Conservation (phyloP, 2,888 invertebrate genomes). For the Apamea anceps region DNA sequence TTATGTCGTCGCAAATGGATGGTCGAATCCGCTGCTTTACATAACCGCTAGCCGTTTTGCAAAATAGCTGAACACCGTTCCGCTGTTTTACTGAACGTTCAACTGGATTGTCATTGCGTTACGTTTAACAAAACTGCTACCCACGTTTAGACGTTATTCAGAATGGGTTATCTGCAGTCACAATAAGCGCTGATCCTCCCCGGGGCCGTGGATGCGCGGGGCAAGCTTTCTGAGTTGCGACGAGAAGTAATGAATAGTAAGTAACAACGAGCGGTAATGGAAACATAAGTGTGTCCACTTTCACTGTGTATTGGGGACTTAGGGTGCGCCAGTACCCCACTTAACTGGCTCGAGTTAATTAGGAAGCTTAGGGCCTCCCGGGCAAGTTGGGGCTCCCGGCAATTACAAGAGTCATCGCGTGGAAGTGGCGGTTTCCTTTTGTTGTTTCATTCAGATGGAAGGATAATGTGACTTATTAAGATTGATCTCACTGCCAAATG, state of each 20-base stretch:
- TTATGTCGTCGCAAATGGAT: background rate
- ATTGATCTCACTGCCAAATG: slow-evolving; percentile 26
- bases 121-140: too few relatives aligned
- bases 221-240: slow-evolving; percentile 2
- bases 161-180: too few relatives aligned
- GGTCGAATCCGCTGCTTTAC: too few relatives aligned
- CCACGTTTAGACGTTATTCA: too few relatives aligned
- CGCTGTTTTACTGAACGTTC: too few relatives aligned
- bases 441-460: slow-evolving; percentile 22
- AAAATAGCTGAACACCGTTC: too few relatives aligned
- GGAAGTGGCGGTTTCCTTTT: slow-evolving; percentile 11
- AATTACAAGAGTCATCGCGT: background rate
- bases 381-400: background rate
- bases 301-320: background rate
- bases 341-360: slow-evolving; percentile 34
- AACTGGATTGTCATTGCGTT: too few relatives aligned
- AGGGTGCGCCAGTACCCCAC: slow-evolving; percentile 6
- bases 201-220: background rate
- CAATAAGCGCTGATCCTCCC: background rate
- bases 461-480: slow-evolving; percentile 29
- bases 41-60: too few relatives aligned
- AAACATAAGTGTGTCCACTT: slow-evolving; percentile 39
- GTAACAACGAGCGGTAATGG: slow-evolving; percentile 48
- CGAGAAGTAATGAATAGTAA: slow-evolving; percentile 42
- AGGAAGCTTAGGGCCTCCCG: slow-evolving; percentile 10